Conservation (phyloP, 2,888 invertebrate genomes). For the Lepeophtheirus nordmannii region DNA sequence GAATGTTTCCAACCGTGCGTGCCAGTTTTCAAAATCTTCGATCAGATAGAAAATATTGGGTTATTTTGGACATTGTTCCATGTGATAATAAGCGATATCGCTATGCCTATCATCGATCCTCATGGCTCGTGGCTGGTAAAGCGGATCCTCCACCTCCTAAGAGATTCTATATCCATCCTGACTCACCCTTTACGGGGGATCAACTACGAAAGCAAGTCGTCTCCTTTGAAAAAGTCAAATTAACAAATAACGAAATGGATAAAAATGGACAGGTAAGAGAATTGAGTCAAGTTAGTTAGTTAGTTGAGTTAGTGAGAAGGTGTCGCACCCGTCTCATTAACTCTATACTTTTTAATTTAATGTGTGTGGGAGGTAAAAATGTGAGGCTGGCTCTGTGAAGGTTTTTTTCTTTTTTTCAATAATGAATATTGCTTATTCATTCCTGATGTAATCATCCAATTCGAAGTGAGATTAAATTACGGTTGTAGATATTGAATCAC, state of each 20-base stretch:
- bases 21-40: constrained; percentile 59
- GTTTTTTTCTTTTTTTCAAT: too few relatives aligned
- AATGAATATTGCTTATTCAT: too few relatives aligned
- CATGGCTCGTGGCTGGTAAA: constrained; percentile 95
- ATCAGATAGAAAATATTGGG: constrained; percentile 53
- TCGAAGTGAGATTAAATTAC: too few relatives aligned
- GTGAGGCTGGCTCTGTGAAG: too few relatives aligned
- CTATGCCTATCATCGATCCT: constrained; percentile 94
- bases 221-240: constrained; percentile 93
- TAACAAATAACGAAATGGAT: constrained; percentile 96
- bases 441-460: too few relatives aligned
- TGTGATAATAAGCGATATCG: constrained; percentile 85
- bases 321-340: too few relatives aligned
- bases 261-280: constrained; percentile 75
- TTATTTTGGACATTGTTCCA: constrained; percentile 87
- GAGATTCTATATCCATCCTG: constrained; percentile 86
- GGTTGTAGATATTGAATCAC: background rate
- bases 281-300: too few relatives aligned
- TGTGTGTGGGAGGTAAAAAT: too few relatives aligned
- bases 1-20: constrained; percentile 95
- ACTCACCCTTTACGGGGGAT: constrained; percentile 86
- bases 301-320: too few relatives aligned
- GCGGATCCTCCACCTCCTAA: constrained; percentile 91
- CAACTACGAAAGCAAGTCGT: constrained; percentile 90
- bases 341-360: too few relatives aligned